phyloP scores from a whole-genome alignment of 2,888 invertebrate species.

The Crossocerus cetratus region DNA sequence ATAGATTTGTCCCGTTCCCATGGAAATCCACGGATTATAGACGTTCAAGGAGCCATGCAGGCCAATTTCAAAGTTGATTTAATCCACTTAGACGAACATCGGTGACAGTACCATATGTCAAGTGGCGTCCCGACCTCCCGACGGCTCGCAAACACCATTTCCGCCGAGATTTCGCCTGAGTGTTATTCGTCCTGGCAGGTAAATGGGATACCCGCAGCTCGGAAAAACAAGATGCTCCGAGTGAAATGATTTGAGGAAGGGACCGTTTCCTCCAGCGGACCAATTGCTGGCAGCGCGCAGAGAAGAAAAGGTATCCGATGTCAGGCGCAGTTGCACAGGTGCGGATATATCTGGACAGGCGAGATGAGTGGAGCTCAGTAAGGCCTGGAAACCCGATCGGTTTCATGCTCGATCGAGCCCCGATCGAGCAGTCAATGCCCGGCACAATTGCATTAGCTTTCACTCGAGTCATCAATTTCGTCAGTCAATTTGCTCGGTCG shows the following conservation, averaged over 20 bases:
- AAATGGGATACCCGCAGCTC: constrained; percentile 13
- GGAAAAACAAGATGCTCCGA: constrained; percentile 8
- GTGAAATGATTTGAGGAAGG: constrained; percentile 21
- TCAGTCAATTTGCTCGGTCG: constrained; percentile 43
- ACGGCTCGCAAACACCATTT: not conserved
- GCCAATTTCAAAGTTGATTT: too few species aligned
- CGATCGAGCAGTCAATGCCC: constrained; percentile 38
- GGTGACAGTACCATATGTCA: too few species aligned
- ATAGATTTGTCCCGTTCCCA: too few species aligned
- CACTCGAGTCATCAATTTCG: constrained; percentile 51
- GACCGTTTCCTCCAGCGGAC: constrained; percentile 44
- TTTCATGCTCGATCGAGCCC: constrained; percentile 46
- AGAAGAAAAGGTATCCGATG: constrained; percentile 50
- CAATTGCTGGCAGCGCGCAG: constrained; percentile 17
- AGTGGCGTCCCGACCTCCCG: too few species aligned
- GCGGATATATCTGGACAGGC: constrained; percentile 40
- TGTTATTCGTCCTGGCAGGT: constrained; percentile 32
- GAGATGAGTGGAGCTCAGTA: constrained; percentile 7
- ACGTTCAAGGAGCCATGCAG: too few species aligned
- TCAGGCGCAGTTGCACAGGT: constrained; percentile 47
- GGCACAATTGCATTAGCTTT: constrained; percentile 37
- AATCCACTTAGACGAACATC: too few species aligned
- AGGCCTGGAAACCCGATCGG: constrained; percentile 49
- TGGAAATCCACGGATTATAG: too few species aligned
- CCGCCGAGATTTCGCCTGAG: constrained; percentile 3